Evolutionary conservation across 2,888 invertebrate genomes (phyloP), one percentile per base, ranked within the genome.

Genomic region (Empis stercorea): DNA sequence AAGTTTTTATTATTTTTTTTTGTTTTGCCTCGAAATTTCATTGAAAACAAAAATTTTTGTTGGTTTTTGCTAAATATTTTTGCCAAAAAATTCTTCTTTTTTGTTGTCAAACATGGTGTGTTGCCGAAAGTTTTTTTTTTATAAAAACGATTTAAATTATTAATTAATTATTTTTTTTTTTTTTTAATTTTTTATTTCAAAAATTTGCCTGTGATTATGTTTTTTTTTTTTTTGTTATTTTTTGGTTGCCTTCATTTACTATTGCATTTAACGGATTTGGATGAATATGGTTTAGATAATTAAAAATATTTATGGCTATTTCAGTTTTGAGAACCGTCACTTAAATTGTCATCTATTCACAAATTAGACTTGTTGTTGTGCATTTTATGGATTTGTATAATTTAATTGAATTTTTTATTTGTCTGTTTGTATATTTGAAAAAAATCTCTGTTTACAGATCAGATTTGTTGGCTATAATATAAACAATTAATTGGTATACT

Each of bases 231-330:
- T 46, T 51, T 52, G 30, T 37, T 42, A 38, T 65, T 66, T 69
- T 66, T 71, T 72, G 69, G 71, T 76, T 79, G 82, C 84, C 81
- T 83, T 83, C 82, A 80, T 76, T n/a, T 59, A 73, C 84, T 87
- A 86, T 86, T 84, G 84, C 73, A 70, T 49, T 44, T 57, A 73
- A 72, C 81, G 78, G 82, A 77, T 76, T 79, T 78, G 77, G 79
- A 71, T 80, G 74, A 76, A 73, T 73, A 41, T 55, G 53, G 66
- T 70, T 62, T 64, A 43, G 39, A 20, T 34, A 41, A 34, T 30
- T 51, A 49, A 50, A 55, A 50, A 55, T 53, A 53, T 70, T 71
- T 68, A 64, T 79, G 79, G 76, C 81, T 84, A 80, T 82, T 80
- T 76, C 75, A 75, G 73, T 71, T 64, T 77, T 80, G 83, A 81